Conservation (phyloP, 2,888 invertebrate genomes). For the Bedellia somnulentella region DNA sequence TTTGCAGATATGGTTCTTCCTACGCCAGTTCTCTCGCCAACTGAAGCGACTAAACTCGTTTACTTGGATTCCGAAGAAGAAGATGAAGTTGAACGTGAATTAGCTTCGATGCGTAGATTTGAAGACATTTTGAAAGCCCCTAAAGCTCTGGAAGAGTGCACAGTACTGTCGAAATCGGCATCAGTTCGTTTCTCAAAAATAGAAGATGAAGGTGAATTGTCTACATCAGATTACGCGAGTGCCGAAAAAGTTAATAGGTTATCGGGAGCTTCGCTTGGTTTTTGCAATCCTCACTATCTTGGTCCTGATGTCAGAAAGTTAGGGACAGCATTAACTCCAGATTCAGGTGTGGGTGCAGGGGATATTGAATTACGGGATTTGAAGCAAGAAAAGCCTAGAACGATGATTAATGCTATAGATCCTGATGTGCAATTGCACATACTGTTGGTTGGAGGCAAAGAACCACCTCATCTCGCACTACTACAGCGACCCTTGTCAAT, state of each 20-base stretch:
- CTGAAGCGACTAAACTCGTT: slow-evolving; percentile 68
- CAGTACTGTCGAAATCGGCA: slow-evolving; percentile 41
- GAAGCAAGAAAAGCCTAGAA: slow-evolving; percentile 10
- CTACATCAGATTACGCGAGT: slow-evolving; percentile 77
- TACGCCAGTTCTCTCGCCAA: slow-evolving; percentile 67
- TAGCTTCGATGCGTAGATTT: slow-evolving; percentile 17
- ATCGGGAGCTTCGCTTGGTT: slow-evolving; percentile 60
- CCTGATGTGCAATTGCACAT: slow-evolving; percentile 20
- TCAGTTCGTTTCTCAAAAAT: slow-evolving; percentile 62
- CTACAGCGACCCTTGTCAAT: slow-evolving; percentile 77
- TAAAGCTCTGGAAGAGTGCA: no score
- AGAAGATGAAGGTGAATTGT: slow-evolving; percentile 61
- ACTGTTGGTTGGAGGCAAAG: slow-evolving; percentile 74
- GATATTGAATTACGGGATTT: slow-evolving; percentile 45
- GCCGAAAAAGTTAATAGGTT: slow-evolving; percentile 67
- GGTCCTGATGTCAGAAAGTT: slow-evolving; percentile 71
- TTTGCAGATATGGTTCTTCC: slow-evolving; percentile 66
- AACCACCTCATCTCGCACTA: slow-evolving; percentile 75
- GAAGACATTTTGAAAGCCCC: no score
- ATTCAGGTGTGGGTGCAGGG: slow-evolving; percentile 61
- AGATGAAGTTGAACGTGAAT: slow-evolving; percentile 28
- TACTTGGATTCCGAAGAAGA: slow-evolving; percentile 73
- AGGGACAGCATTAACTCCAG: slow-evolving; percentile 68
- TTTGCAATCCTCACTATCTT: slow-evolving; percentile 76
- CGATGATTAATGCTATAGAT: slow-evolving; percentile 16